Evolutionary conservation across 1,140 invertebrate species (phyloP).

Genomic region (Acromyrmex heyeri): DNA sequence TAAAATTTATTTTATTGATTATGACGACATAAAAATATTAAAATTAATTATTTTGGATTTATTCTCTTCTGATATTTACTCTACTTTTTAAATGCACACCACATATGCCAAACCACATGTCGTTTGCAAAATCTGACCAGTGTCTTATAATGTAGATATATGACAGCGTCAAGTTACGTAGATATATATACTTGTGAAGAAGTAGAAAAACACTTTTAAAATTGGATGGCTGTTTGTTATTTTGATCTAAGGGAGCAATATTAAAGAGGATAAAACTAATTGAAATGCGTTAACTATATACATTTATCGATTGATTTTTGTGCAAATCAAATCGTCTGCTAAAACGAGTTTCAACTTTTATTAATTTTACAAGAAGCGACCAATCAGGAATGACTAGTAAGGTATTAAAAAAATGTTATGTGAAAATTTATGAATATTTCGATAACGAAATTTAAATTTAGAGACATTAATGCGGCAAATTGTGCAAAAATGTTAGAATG

Average conservation of each 20-base stretch:
- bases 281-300: slow-evolving; percentile 23
- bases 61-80: background rate
- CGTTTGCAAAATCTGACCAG: slow-evolving; percentile 6
- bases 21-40: background rate
- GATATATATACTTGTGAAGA: slow-evolving; percentile 1
- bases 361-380: slow-evolving; percentile 15
- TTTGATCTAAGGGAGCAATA: slow-evolving; percentile 55
- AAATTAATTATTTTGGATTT: slow-evolving; percentile 18
- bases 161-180: background rate
- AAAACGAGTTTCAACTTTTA: slow-evolving; percentile 34
- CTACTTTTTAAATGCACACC: background rate
- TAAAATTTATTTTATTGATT: background rate
- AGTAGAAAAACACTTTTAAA: background rate
- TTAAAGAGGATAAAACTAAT: slow-evolving; percentile 40
- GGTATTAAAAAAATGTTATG: background rate
- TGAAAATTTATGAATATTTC: slow-evolving; percentile 13
- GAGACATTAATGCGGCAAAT: background rate
- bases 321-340: slow-evolving; percentile 29
- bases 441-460: slow-evolving; percentile 15
- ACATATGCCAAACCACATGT: slow-evolving; percentile 9
- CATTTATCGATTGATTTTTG: slow-evolving; percentile 20
- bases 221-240: background rate
- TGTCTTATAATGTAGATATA: slow-evolving; percentile 13
- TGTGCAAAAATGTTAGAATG: slow-evolving; percentile 4
- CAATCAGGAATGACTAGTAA: slow-evolving; percentile 22